Evolutionary conservation across 2,888 invertebrate species (phyloP).

Genomic region (Himalopsyche tibetana): DNA sequence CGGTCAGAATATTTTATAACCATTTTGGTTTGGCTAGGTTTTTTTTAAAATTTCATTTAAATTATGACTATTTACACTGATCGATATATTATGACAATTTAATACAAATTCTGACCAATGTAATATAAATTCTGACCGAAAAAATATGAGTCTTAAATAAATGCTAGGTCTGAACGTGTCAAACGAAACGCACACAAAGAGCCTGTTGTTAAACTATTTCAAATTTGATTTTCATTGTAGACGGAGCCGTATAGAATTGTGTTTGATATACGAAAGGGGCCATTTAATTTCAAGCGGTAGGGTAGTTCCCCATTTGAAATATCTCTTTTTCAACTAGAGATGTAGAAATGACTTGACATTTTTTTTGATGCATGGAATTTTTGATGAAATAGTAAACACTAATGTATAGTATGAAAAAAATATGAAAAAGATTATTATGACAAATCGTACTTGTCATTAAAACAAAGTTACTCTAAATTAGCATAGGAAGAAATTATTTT

Average conservation of each 20-base stretch:
- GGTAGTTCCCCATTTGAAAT: slow-evolving; percentile 9
- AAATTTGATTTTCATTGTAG: slow-evolving; percentile 59
- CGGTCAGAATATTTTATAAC: too few species aligned
- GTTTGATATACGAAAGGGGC: slow-evolving; percentile 54
- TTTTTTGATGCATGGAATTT: neutral
- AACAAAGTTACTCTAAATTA: too few species aligned
- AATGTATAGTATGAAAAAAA: too few species aligned
- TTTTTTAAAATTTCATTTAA: too few species aligned
- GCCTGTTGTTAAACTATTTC: slow-evolving; percentile 49
- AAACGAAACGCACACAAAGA: slow-evolving; percentile 51
- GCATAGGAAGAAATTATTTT: too few species aligned
- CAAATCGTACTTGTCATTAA: too few species aligned
- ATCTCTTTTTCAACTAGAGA: neutral
- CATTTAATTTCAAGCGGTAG: slow-evolving; percentile 29
- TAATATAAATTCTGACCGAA: too few species aligned
- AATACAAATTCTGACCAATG: too few species aligned
- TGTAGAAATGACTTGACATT: slow-evolving; percentile 1
- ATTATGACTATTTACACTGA: too few species aligned
- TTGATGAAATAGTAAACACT: neutral
- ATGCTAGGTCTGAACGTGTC: neutral
- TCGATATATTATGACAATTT: too few species aligned
- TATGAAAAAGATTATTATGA: neutral
- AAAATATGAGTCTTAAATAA: too few species aligned
- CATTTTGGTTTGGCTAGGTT: too few species aligned
- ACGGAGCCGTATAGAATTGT: slow-evolving; percentile 49